Evolutionary conservation across 2,888 invertebrate species (phyloP).

Genomic region (Andrena fulva): DNA sequence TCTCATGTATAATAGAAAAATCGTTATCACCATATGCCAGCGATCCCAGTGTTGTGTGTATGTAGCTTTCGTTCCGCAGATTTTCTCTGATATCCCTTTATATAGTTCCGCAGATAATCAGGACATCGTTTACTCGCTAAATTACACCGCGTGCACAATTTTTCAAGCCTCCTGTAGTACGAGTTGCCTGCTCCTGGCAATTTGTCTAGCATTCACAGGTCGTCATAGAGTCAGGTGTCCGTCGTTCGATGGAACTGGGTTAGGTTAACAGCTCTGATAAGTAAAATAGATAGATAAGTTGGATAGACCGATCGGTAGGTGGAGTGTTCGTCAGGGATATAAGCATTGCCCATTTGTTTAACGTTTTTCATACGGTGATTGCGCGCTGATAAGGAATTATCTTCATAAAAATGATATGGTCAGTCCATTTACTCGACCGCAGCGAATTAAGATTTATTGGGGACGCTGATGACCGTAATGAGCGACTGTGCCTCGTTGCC

Average conservation of each 20-base stretch:
- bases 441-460: background rate
- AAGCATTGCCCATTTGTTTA: constrained; percentile 20
- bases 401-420: background rate
- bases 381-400: background rate
- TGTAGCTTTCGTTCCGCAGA: too few relatives aligned
- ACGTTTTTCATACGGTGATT: background rate
- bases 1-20: too few relatives aligned
- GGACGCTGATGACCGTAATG: background rate
- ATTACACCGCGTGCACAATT: too few relatives aligned
- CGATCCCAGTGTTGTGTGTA: too few relatives aligned
- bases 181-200: too few relatives aligned
- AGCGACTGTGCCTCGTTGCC: background rate
- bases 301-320: constrained; percentile 23
- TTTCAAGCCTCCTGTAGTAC: too few relatives aligned
- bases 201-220: constrained; percentile 13
- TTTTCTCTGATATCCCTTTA: too few relatives aligned
- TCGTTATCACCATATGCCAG: too few relatives aligned
- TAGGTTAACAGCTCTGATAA: constrained; percentile 54
- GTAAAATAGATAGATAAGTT: constrained; percentile 41
- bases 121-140: too few relatives aligned
- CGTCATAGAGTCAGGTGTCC: background rate
- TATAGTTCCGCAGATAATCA: too few relatives aligned
- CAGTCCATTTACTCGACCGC: background rate
- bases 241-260: constrained; percentile 36
- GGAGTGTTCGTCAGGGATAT: constrained; percentile 16